Evolutionary conservation across 1,140 invertebrate species (phyloP).

Genomic region (Atta texana): DNA sequence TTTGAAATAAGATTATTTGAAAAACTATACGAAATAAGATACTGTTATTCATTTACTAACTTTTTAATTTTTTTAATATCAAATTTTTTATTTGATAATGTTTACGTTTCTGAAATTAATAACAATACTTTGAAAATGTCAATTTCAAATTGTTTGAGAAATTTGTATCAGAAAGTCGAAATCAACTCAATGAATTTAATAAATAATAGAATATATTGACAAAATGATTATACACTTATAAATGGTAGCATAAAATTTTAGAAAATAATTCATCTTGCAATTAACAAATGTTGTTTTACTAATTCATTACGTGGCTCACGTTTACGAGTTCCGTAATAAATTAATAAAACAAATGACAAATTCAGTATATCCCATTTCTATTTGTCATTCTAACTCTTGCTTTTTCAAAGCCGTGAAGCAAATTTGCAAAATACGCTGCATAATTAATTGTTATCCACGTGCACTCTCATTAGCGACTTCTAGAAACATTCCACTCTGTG

Average conservation of each 20-base stretch:
- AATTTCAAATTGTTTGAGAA: background rate
- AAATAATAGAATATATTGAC: background rate
- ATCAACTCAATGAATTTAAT: too few species aligned
- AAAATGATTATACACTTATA: background rate
- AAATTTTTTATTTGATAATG: background rate
- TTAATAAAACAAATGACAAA: background rate
- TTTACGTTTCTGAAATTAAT: background rate
- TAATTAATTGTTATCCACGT: background rate
- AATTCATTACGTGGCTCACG: too few species aligned
- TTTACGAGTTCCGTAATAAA: background rate
- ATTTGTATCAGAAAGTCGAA: too few species aligned
- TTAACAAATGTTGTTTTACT: constrained; percentile 8
- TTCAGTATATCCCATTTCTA: background rate
- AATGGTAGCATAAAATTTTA: background rate
- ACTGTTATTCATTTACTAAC: background rate
- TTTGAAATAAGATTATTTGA: background rate
- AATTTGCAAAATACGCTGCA: background rate
- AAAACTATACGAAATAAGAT: background rate
- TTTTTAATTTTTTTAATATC: background rate
- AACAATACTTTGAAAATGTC: background rate
- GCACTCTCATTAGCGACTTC: background rate
- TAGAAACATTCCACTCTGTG: background rate
- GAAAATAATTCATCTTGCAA: background rate
- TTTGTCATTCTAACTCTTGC: background rate
- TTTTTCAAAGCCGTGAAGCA: background rate